These are phyloP conservation scores for Riparia riparia DNA, from an alignment of 2,113 vertebrate genomes.

Conservation along the genomic window DNA sequence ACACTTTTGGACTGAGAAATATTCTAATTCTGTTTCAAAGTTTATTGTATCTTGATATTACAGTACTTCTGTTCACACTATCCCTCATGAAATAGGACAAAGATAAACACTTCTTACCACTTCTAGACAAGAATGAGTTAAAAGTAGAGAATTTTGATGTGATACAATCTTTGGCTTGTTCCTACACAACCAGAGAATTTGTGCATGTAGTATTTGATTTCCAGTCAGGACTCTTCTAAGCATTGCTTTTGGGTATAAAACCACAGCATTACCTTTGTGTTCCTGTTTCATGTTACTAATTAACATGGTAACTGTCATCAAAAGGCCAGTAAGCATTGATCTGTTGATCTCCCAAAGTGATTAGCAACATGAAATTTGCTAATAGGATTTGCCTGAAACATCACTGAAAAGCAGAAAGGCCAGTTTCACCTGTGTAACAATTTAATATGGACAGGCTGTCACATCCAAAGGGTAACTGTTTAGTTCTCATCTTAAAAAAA, in stretches of 20 bases:
- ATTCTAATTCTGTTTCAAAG: not conserved
- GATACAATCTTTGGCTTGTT: not conserved
- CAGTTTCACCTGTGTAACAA: not conserved
- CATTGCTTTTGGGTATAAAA: not conserved
- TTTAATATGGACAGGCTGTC: not conserved
- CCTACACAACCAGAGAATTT: not conserved
- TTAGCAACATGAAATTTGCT: slow-evolving; percentile 10
- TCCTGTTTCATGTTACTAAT: not conserved
- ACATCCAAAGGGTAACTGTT: not conserved
- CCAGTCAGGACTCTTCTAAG: not conserved
- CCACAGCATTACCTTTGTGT: not conserved
- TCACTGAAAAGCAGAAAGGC: not conserved
- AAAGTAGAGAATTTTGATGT: not conserved
- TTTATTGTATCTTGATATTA: not conserved
- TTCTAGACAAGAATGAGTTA: not conserved
- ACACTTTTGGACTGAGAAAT: not conserved
- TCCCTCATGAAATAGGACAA: not conserved
- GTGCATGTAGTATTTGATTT: not conserved
- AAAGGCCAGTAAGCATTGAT: slow-evolving; percentile 32
- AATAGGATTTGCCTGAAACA: not conserved
- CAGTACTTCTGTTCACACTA: not conserved
- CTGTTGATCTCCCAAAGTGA: slow-evolving; percentile 17
- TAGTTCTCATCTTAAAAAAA: not conserved
- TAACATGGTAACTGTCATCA: not conserved
- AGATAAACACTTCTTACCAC: not conserved